These are phyloP conservation scores for Smutsia temminckii DNA, from an alignment of 2,797 vertebrate genomes.

Conservation along the genomic window DNA sequence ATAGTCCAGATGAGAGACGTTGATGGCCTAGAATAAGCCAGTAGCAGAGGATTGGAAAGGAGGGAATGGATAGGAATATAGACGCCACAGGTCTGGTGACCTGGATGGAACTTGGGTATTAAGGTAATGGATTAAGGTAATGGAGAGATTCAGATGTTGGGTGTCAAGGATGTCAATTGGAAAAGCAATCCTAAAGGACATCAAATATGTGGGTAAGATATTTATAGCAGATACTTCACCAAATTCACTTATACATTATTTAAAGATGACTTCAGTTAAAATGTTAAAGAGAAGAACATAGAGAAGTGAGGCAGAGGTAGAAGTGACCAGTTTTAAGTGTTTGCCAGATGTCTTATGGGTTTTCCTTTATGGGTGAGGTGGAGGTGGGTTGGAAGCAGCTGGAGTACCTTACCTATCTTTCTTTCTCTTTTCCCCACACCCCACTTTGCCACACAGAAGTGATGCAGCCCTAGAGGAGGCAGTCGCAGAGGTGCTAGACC, in stretches of 20 bases:
- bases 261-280: not conserved
- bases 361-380: not conserved
- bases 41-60: not conserved
- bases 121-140: not conserved
- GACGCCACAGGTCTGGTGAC: not conserved
- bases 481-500: slow-evolving; percentile 93
- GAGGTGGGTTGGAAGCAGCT: not conserved
- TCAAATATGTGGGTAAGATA: slow-evolving; percentile 69
- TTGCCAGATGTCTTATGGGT: not conserved
- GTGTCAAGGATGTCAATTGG: slow-evolving; percentile 74
- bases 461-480: slow-evolving; percentile 89
- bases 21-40: not conserved
- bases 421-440: not conserved
- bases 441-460: slow-evolving; percentile 75
- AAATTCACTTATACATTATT: not conserved
- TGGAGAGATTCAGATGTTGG: not conserved
- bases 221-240: not conserved
- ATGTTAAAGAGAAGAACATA: not conserved
- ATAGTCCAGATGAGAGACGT: not conserved
- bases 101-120: not conserved
- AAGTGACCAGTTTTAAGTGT: not conserved
- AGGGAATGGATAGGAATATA: not conserved
- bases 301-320: not conserved
- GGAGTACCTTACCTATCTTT: not conserved
- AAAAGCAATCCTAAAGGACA: slow-evolving; percentile 89